These are phyloP conservation scores for Tadarida brasiliensis DNA, from an alignment of 2,797 vertebrate species.

Conservation along the genomic window DNA sequence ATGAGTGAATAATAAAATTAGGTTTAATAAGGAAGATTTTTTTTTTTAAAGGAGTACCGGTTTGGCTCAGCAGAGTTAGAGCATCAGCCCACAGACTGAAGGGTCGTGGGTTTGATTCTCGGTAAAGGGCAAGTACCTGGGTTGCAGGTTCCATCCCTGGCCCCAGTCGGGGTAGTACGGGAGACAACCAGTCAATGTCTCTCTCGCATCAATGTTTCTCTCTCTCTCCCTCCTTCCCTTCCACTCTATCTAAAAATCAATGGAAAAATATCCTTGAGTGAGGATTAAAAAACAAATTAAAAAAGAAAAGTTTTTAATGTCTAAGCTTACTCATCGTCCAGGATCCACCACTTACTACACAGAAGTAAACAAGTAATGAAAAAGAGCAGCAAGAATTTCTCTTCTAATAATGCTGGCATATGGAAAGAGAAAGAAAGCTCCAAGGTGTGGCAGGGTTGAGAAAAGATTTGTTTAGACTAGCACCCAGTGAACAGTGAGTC, in stretches of 20 bases:
- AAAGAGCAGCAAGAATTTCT: background rate
- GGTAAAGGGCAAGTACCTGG: no score
- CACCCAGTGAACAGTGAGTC: slow-evolving; percentile 17
- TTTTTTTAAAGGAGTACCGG: background rate
- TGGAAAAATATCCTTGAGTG: no score
- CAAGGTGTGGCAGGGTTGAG: background rate
- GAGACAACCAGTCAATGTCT: no score
- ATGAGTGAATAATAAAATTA: background rate
- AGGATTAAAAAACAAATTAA: no score
- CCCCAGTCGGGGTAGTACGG: no score
- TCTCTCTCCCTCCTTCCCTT: no score
- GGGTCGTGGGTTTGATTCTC: no score
- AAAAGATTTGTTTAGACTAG: background rate
- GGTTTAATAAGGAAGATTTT: background rate
- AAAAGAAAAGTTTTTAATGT: background rate
- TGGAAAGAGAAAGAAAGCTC: background rate
- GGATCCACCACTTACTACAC: background rate
- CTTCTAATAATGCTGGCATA: background rate
- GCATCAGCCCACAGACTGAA: no score
- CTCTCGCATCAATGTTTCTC: no score
- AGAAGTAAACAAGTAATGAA: background rate
- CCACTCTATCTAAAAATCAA: no score
- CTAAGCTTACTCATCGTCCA: background rate
- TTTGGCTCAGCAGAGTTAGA: no score
- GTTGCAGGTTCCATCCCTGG: no score